These are phyloP conservation scores for Clanis bilineata DNA, from an alignment of 2,888 invertebrate genomes.

Conservation along the genomic window DNA sequence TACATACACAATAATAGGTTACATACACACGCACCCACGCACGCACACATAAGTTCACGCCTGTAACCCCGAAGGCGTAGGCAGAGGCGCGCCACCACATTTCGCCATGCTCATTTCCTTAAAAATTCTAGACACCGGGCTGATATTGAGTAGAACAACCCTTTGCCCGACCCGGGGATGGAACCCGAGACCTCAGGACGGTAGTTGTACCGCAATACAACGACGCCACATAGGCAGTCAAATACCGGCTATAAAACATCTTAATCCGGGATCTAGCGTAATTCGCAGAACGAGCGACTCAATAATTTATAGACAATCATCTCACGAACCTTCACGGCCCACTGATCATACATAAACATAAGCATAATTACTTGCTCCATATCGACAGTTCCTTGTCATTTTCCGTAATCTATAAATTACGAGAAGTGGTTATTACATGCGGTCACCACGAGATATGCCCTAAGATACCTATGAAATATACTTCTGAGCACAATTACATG, in stretches of 20 bases:
- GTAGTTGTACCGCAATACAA: too few relatives aligned
- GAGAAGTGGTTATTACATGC: conserved; percentile 4
- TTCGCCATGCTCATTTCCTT: too few relatives aligned
- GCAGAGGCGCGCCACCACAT: too few relatives aligned
- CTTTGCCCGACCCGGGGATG: too few relatives aligned
- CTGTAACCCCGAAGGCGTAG: too few relatives aligned
- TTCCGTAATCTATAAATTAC: conserved; percentile 21
- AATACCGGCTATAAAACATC: not conserved
- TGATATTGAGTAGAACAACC: not conserved
- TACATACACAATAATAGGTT: too few relatives aligned
- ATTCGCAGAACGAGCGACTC: not conserved
- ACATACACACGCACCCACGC: too few relatives aligned
- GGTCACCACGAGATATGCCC: conserved; percentile 9
- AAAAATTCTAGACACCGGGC: too few relatives aligned
- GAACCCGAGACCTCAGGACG: too few relatives aligned
- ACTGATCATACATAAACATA: conserved; percentile 1
- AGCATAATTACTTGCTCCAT: conserved; percentile 10
- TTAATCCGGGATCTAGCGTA: not conserved
- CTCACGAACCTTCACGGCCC: conserved; percentile 10
- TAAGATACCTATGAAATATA: conserved; percentile 1
- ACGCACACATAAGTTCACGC: too few relatives aligned
- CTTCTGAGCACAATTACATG: not conserved
- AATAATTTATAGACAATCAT: conserved; percentile 1
- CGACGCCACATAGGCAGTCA: too few relatives aligned
- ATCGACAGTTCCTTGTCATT: conserved; percentile 19